These are phyloP conservation scores for Steatocranus sp. DNA, from an alignment of 2,797 vertebrate genomes.

Conservation along the genomic window DNA sequence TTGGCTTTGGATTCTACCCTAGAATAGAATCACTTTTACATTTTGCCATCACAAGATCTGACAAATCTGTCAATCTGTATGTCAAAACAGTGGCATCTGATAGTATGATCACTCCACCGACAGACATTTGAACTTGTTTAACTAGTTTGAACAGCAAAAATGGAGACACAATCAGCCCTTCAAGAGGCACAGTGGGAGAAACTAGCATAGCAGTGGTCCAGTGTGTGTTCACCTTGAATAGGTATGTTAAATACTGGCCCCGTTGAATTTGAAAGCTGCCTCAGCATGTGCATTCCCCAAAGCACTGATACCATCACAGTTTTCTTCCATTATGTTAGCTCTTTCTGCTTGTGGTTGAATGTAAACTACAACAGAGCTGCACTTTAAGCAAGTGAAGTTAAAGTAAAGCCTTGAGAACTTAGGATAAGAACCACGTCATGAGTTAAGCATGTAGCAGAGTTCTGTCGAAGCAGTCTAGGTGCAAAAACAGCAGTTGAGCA, in stretches of 20 bases:
- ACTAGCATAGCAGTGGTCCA: neutral
- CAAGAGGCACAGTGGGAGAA: constrained; percentile 18
- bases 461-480: neutral
- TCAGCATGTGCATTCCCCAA: neutral
- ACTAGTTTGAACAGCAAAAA: constrained; percentile 22
- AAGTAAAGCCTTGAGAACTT: neutral
- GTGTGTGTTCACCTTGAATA: neutral
- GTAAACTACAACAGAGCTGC: constrained; percentile 18
- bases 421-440: neutral
- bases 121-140: constrained; percentile 14
- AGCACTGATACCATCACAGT: constrained; percentile 20
- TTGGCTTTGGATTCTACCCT: neutral
- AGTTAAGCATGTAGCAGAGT: neutral
- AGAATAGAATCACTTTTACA: neutral
- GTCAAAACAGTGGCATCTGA: neutral
- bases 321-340: neutral
- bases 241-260: neutral
- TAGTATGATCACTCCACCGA: neutral
- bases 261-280: constrained; percentile 17
- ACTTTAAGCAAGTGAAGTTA: neutral
- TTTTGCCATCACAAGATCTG: neutral
- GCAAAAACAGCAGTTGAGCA: neutral
- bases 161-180: constrained; percentile 45
- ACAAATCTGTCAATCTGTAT: neutral
- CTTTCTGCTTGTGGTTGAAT: constrained; percentile 31